phyloP scores from a whole-genome alignment of 2,797 vertebrate species.

The Leuciscus waleckii region DNA sequence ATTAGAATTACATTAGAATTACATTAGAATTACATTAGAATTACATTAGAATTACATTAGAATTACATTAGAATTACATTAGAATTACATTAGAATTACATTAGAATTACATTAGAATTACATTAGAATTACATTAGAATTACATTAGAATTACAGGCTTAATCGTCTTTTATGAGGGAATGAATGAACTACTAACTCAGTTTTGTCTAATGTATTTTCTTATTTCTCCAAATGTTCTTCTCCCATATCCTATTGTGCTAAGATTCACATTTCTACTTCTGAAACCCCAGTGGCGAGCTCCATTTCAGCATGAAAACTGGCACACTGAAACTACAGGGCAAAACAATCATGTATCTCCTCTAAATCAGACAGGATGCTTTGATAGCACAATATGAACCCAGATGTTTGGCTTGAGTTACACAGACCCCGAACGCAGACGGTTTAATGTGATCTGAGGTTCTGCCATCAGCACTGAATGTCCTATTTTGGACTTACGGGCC shows the following conservation, averaged over 20 bases:
- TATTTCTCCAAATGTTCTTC: neutral
- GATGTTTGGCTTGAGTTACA: conserved; percentile 38
- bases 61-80: neutral
- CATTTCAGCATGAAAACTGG: neutral
- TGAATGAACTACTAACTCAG: neutral
- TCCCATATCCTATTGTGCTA: neutral
- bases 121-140: neutral
- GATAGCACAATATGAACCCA: conserved; percentile 30
- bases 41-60: neutral
- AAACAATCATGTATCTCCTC: neutral
- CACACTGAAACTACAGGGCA: neutral
- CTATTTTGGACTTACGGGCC: neutral
- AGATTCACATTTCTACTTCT: neutral
- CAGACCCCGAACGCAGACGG: neutral
- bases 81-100: neutral
- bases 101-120: neutral
- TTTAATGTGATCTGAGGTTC: conserved; percentile 26
- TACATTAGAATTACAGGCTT: neutral
- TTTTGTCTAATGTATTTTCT: neutral
- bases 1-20: neutral
- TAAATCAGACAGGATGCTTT: conserved; percentile 21
- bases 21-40: neutral
- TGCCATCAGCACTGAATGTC: conserved; percentile 33
- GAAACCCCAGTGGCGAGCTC: neutral
- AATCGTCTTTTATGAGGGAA: neutral